Evolutionary conservation across 2,888 invertebrate species (phyloP), one percentile per base, ranked within the genome.

Genomic region (Ichneumoninae sp.): DNA sequence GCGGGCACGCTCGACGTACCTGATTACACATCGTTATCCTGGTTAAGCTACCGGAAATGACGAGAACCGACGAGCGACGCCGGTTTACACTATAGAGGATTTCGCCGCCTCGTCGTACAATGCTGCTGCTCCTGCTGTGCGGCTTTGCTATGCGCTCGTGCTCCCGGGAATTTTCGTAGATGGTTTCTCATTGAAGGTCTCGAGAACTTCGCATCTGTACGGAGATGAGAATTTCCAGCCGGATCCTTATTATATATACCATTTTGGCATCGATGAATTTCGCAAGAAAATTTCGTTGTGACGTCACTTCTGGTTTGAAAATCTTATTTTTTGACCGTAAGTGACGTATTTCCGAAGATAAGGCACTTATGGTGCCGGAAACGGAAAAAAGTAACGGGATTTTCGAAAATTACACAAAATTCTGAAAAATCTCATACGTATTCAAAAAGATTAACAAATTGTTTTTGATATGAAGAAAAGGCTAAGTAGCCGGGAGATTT

Each of bases 1-100:
- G 88, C 86, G 86, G 86, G 83, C 86, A 87, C 85, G 86, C 87
- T 87, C 89, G 89, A 89, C 89, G 88, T 88, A 88, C 89, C 89
- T 91, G 93, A 93, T 93, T 93, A 92, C 89, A 91, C 91, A 90
- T 93, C 92, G 93, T 93, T 93, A 93, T 92, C 90, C 91, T 85
- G 89, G 92, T 91, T 90, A 91, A 92, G 90, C 90, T 89, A 88
- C 88, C 91, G 92, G 92, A 92, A 93, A 92, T 92, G 92, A 92
- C 91, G 90, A 89, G 87, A 80, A 77, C 86, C 85, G 88, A 86
- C 84, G 86, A 82, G 69, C 86, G 86, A 81, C 83, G 81, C 82
- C 76, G 76, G 70, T 81, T 70, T 68, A 76, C 62, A 76, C 76
- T 65, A 60, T 80, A 76, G 60, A 40, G 71, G 33, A 69, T 65